phyloP scores from a whole-genome alignment of 2,113 vertebrate genomes.

The Taurulus bubalis region DNA sequence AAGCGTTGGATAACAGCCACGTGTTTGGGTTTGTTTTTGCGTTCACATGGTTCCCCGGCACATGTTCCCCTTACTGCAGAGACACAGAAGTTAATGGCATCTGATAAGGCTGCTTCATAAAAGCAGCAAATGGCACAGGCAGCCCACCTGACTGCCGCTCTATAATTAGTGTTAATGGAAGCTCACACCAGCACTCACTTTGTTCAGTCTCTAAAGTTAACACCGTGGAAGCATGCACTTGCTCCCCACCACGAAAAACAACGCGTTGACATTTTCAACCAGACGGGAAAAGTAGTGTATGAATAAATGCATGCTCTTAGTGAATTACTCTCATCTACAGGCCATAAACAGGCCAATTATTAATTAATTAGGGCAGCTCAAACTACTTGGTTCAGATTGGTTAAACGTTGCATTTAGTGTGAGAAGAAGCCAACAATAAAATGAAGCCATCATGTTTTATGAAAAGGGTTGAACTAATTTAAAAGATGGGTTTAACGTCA shows the following conservation, averaged over 20 bases:
- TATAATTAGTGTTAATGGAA: conserved; percentile 45
- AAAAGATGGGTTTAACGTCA: too few species aligned
- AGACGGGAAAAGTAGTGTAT: neutral
- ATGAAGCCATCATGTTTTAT: too few species aligned
- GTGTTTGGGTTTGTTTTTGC: neutral
- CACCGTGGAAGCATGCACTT: neutral
- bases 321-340: neutral
- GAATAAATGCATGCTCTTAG: neutral
- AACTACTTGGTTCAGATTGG: too few species aligned
- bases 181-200: neutral
- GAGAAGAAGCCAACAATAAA: too few species aligned
- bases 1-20: neutral
- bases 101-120: conserved; percentile 50
- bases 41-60: neutral
- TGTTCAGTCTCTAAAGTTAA: conserved; percentile 12
- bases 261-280: neutral
- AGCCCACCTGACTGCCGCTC: neutral
- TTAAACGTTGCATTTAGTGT: too few species aligned
- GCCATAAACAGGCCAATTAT: too few species aligned
- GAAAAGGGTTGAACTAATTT: too few species aligned
- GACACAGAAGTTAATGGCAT: conserved; percentile 50
- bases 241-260: conserved; percentile 1
- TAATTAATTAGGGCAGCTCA: too few species aligned
- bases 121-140: conserved; percentile 50
- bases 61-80: neutral